These are phyloP conservation scores for Argynnis bischoffii DNA, from an alignment of 2,888 invertebrate species.

Conservation along the genomic window DNA sequence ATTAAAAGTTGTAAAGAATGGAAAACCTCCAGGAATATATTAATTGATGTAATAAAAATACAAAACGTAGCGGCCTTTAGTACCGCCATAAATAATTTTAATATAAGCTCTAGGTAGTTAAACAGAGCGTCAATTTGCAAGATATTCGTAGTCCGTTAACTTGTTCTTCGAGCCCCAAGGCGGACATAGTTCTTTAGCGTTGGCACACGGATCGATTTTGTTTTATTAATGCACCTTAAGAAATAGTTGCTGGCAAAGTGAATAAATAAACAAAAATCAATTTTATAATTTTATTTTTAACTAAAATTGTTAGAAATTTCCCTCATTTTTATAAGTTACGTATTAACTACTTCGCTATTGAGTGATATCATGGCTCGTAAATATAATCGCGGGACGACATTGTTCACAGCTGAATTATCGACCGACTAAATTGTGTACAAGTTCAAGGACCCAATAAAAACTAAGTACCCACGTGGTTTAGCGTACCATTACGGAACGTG, in stretches of 20 bases:
- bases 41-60: conserved; percentile 27
- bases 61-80: conserved; percentile 32
- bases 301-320: neutral
- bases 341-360: conserved; percentile 46
- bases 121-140: conserved; percentile 40
- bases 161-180: conserved; percentile 37
- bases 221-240: conserved; percentile 23
- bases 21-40: conserved; percentile 17
- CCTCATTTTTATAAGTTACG: neutral
- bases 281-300: neutral
- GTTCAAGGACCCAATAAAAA: conserved; percentile 80
- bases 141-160: conserved; percentile 39
- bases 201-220: conserved; percentile 31
- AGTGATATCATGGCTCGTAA: conserved; percentile 63
- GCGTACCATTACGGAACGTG: conserved; percentile 37
- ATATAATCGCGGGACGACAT: conserved; percentile 54
- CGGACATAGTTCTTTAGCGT: conserved; percentile 34
- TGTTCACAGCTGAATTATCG: conserved; percentile 69
- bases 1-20: conserved; percentile 13
- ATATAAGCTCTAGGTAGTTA: conserved; percentile 40
- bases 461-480: conserved; percentile 62
- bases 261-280: conserved; percentile 3
- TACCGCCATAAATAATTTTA: conserved; percentile 38
- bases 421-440: conserved; percentile 75
- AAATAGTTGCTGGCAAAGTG: conserved; percentile 23